Evolutionary conservation across 1,140 invertebrate species (phyloP), one percentile per base, ranked within the genome.

Genomic region (Heliconius himera): DNA sequence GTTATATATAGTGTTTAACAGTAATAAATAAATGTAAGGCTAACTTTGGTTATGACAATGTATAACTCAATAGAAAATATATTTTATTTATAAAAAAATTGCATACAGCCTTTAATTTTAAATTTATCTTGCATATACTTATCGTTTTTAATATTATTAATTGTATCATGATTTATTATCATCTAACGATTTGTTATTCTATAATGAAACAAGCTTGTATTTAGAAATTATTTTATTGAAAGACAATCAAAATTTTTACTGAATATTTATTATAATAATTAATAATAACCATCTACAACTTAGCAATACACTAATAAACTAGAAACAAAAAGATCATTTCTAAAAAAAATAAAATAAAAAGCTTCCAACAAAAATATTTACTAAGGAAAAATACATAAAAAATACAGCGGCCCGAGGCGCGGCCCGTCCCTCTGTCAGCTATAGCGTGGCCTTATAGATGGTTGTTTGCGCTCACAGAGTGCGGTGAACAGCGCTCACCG

Each of bases 401-500:
- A 66, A 29, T 22, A 81, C 82, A 83, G 76, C 90, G 89, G 91
- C 90, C 79, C 88, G 84, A 83, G 87, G 80, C 93, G 90, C 85
- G 88, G 81, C 78, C 76, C 90, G 87, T 86, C 91, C 92, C 90
- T 93, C 88, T 85, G 92, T 93, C 92, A 90, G 91, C 93, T 94
- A 94, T 94, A 94, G 93, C 93, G 93, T 94, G 93, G 93, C 93
- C 93, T 94, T 94, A 94, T 94, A 94, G 93, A 94, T 94, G 93
- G 93, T 94, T 94, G 93, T 94, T 94, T 94, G 93, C 93, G 93
- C 93, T 94, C 93, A 94, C 93, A 94, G 93, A 94, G 93, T 94
- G 93, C 93, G 92, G 93, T 94, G 93, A 94, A 94, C 93, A 94
- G 93, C 93, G 93, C 93, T 94, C 93, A 93, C 91, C 92, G 91